These are phyloP conservation scores for Morone chrysops DNA, from an alignment of 2,113 vertebrate species.

Conservation along the genomic window DNA sequence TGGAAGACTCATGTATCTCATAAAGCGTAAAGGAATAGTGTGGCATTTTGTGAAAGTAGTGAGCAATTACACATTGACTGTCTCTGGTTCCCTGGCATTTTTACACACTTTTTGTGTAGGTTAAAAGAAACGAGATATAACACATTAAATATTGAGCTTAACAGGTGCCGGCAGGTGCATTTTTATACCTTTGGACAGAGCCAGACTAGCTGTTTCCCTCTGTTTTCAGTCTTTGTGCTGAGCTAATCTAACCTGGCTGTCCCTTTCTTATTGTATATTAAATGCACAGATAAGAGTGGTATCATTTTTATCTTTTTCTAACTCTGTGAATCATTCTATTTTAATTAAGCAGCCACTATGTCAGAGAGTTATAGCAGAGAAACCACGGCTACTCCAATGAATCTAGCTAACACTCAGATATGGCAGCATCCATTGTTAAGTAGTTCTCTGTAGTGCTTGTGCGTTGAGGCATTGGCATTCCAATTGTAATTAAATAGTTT, in stretches of 20 bases:
- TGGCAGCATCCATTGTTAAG: background rate
- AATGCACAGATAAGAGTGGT: too few relatives aligned
- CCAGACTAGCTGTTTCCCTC: background rate
- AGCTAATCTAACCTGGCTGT: background rate
- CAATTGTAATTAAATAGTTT: background rate
- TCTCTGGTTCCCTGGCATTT: too few relatives aligned
- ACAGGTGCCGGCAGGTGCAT: too few relatives aligned
- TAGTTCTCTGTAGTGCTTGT: background rate
- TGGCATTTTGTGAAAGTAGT: background rate
- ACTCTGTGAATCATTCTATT: background rate
- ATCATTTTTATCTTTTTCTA: background rate
- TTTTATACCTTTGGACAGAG: background rate
- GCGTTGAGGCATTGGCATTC: background rate
- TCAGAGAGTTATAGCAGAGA: too few relatives aligned
- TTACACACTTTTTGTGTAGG: too few relatives aligned
- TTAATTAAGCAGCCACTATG: too few relatives aligned
- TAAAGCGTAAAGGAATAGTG: background rate
- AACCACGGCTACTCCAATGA: too few relatives aligned
- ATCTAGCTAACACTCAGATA: background rate
- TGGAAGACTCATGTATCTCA: background rate
- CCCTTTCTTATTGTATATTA: background rate
- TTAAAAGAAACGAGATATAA: too few relatives aligned
- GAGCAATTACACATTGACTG: background rate
- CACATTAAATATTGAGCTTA: background rate
- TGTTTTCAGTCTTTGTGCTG: background rate